phyloP scores from a whole-genome alignment of 2,797 vertebrate genomes.

The Spinus pinus region DNA sequence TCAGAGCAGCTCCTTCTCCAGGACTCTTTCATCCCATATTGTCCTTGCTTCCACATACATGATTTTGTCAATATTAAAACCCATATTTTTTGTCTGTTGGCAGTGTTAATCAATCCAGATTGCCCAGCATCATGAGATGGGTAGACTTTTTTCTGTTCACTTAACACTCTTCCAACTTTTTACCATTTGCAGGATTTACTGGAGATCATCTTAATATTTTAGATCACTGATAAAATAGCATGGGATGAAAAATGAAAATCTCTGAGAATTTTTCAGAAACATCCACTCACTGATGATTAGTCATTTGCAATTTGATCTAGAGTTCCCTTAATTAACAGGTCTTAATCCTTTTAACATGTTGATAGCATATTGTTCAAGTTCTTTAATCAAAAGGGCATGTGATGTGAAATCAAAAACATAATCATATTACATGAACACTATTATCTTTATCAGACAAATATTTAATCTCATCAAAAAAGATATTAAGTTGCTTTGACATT shows the following conservation, averaged over 20 bases:
- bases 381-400: constrained; percentile 43
- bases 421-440: constrained; percentile 17
- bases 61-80: background rate
- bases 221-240: background rate
- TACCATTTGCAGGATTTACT: background rate
- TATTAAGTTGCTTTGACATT: constrained; percentile 23
- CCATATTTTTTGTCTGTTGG: background rate
- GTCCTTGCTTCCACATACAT: background rate
- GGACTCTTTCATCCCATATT: background rate
- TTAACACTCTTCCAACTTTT: background rate
- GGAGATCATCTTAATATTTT: background rate
- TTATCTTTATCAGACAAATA: constrained; percentile 44
- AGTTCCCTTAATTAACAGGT: constrained; percentile 20
- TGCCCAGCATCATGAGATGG: background rate
- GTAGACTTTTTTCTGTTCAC: background rate
- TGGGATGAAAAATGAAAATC: background rate
- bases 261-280: background rate
- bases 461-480: constrained; percentile 38
- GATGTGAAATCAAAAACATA: constrained; percentile 30
- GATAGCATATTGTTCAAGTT: constrained; percentile 38
- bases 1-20: background rate
- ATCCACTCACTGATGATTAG: background rate
- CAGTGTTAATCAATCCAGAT: background rate
- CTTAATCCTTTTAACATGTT: constrained; percentile 34
- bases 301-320: constrained; percentile 1